Evolutionary conservation across 2,113 vertebrate genomes (phyloP).

Genomic region (Nesogale talazaci): DNA sequence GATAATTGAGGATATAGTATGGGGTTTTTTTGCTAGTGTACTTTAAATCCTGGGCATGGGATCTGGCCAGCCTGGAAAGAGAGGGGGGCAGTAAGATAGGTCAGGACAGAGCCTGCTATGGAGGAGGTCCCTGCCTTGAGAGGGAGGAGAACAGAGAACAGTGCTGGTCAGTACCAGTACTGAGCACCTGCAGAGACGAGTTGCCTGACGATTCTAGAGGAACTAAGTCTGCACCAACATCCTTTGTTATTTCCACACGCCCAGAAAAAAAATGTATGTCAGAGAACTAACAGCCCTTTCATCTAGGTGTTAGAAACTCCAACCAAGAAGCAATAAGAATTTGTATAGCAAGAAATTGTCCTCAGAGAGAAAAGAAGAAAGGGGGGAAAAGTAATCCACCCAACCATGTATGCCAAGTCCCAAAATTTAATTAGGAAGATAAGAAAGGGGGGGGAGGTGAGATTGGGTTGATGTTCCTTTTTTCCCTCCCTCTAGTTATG

Average conservation of each 20-base stretch:
- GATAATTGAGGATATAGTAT: slow-evolving; percentile 70
- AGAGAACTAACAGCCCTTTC: slow-evolving; percentile 53
- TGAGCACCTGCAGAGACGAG: accelerated
- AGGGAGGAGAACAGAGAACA: not conserved
- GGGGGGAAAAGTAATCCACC: slow-evolving; percentile 61
- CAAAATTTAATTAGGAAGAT: slow-evolving; percentile 88
- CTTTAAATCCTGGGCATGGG: slow-evolving; percentile 50
- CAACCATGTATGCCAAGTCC: slow-evolving; percentile 82
- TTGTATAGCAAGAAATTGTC: slow-evolving; percentile 82
- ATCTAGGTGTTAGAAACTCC: slow-evolving; percentile 75
- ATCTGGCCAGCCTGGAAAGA: slow-evolving; percentile 14
- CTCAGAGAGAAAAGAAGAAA: slow-evolving; percentile 67
- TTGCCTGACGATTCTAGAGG: not conserved
- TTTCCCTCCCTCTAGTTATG: slow-evolving; percentile 69
- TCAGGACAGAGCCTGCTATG: not conserved
- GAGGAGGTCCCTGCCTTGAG: not conserved
- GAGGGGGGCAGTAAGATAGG: not conserved
- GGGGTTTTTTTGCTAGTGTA: slow-evolving; percentile 53
- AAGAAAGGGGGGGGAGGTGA: slow-evolving; percentile 69
- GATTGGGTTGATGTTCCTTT: slow-evolving; percentile 62
- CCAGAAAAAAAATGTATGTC: not conserved
- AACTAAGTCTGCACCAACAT: not conserved
- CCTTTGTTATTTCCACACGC: not conserved
- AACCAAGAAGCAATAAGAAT: slow-evolving; percentile 81
- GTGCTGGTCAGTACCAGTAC: not conserved